Evolutionary conservation across 2,888 invertebrate species (phyloP).

Genomic region (Cataglyphis livida): DNA sequence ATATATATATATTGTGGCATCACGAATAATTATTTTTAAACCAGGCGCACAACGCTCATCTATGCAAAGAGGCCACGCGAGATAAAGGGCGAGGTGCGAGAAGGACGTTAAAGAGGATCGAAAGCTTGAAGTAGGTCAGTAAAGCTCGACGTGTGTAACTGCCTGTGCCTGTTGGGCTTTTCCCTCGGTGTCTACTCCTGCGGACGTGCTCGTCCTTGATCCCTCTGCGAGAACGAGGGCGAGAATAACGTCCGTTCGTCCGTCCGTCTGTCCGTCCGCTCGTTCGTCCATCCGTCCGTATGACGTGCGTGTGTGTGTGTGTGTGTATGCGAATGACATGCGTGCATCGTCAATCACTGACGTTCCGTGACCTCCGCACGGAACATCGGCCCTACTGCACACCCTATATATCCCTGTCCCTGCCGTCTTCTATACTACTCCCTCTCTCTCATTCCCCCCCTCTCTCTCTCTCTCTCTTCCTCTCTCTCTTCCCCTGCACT

Average conservation of each 20-base stretch:
- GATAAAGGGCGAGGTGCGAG: conserved; percentile 55
- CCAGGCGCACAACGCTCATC: neutral
- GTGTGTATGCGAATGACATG: conserved; percentile 58
- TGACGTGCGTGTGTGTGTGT: conserved; percentile 32
- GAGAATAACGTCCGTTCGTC: conserved; percentile 43
- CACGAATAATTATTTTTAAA: conserved; percentile 48
- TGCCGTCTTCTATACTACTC: conserved; percentile 13
- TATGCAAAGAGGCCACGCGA: conserved; percentile 25
- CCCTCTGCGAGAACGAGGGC: conserved; percentile 41
- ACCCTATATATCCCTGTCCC: conserved; percentile 47
- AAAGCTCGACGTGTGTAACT: conserved; percentile 69
- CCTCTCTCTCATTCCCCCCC: neutral
- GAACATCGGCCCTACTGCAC: conserved; percentile 48
- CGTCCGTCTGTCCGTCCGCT: conserved; percentile 27
- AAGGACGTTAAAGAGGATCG: conserved; percentile 66
- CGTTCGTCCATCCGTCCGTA: conserved; percentile 39
- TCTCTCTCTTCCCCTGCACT: neutral
- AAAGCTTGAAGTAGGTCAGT: conserved; percentile 78
- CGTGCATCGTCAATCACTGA: conserved; percentile 63
- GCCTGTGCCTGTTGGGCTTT: conserved; percentile 52
- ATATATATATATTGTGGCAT: neutral
- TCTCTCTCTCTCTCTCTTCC: neutral
- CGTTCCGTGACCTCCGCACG: conserved; percentile 51
- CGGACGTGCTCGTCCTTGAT: conserved; percentile 65
- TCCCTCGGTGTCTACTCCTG: conserved; percentile 47